Conservation (phyloP, 1,140 invertebrate genomes). For the Sitophilus oryzae region DNA sequence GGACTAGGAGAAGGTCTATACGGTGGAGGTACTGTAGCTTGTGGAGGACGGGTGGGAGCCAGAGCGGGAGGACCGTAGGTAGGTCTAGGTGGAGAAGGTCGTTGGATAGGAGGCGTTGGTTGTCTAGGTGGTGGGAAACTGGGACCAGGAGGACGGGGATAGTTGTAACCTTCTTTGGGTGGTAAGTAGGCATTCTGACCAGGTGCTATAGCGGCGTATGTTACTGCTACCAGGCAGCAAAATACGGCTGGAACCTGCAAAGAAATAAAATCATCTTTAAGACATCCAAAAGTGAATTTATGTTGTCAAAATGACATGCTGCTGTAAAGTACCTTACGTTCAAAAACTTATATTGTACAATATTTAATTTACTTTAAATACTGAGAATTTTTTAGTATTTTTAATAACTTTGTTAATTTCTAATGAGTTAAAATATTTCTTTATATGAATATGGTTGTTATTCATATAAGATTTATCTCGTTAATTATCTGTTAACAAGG, state of each 20-base stretch:
- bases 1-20: slow-evolving; percentile 20
- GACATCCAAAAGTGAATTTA: too few relatives aligned
- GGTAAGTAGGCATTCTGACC: slow-evolving; percentile 59
- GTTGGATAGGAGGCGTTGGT: slow-evolving; percentile 19
- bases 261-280: slow-evolving; percentile 6
- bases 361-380: too few relatives aligned
- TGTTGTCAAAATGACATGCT: too few relatives aligned
- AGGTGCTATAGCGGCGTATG: slow-evolving; percentile 43
- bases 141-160: slow-evolving; percentile 49
- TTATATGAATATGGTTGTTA: too few relatives aligned
- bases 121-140: slow-evolving; percentile 24
- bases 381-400: too few relatives aligned
- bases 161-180: slow-evolving; percentile 51
- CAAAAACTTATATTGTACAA: too few relatives aligned
- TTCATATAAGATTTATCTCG: too few relatives aligned
- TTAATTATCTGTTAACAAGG: too few relatives aligned
- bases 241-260: slow-evolving; percentile 42
- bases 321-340: too few relatives aligned
- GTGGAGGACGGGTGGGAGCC: slow-evolving; percentile 12
- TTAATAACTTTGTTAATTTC: too few relatives aligned
- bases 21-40: slow-evolving; percentile 14
- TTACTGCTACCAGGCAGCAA: slow-evolving; percentile 41
- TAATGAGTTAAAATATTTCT: too few relatives aligned
- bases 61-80: slow-evolving; percentile 7
- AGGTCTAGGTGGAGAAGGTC: slow-evolving; percentile 26